A percentile compares a stretch with the other conserved stretches of the same genome.
Evolutionary conservation across 1,140 invertebrate genomes (phyloP).

Genomic region (Aphis gossypii): DNA sequence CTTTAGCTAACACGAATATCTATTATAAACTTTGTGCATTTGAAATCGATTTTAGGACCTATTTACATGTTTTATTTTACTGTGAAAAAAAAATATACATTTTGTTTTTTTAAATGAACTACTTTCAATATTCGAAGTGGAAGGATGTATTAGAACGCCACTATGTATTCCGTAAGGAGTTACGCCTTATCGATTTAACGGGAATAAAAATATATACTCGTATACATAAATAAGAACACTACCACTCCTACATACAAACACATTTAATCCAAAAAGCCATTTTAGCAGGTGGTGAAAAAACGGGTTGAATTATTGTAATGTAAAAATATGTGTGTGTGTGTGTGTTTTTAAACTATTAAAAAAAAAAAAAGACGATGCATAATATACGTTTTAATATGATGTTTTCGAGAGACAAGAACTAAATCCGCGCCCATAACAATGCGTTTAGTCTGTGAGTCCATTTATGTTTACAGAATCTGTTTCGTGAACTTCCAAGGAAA

Average conservation of each 20-base stretch:
- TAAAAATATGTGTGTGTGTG: background rate
- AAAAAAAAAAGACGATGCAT: background rate
- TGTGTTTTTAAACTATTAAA: background rate
- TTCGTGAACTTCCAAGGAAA: background rate
- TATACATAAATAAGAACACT: background rate
- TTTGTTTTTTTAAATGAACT: slow-evolving; percentile 10
- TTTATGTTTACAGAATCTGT: background rate
- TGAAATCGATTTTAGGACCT: background rate
- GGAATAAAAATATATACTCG: slow-evolving; percentile 12
- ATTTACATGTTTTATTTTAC: slow-evolving; percentile 38
- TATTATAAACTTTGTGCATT: slow-evolving; percentile 35
- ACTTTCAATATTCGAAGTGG: background rate
- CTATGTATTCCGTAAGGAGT: background rate
- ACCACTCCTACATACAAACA: background rate
- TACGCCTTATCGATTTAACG: background rate
- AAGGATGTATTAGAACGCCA: background rate
- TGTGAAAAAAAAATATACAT: slow-evolving; percentile 19
- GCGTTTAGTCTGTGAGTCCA: too few relatives aligned
- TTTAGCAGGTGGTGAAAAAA: background rate
- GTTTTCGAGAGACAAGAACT: background rate
- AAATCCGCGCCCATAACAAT: background rate
- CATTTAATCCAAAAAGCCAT: background rate
- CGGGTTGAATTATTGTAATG: slow-evolving; percentile 4
- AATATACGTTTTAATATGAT: background rate
- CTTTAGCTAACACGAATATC: slow-evolving; percentile 28